Base-by-base conservation (phyloP, 2,888 invertebrate genomes). In the Macrosiphum euphorbiae region DNA sequence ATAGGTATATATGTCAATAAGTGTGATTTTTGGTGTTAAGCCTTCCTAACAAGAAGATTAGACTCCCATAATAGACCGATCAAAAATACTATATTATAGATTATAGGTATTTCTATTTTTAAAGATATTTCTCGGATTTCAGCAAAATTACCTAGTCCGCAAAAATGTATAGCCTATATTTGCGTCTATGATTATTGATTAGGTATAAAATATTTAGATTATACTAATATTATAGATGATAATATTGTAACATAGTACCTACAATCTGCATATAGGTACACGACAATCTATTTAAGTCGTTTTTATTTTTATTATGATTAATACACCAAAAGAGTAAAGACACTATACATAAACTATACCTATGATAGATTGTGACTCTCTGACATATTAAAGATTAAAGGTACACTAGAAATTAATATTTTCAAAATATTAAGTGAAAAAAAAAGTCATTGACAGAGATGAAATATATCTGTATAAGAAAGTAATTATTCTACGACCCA, bases 401-500 rank as follows among this genome's bases (percentile, higher is more conserved):
- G n/a, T 67, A 35, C 16, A 67, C 16, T 35, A 7, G 35, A 67
- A 35, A n/a, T 35, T 16, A 67, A 67, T 67, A 35, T 35, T 67
- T 67, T 2, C 7, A 78, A 78, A 78, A 78, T 35, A 20, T 35
- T 35, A n/a, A 67, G 35, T n/a, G n/a, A 7, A 67, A 67, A 67
- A 67, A 67, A 67, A 35, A 67, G n/a, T 78, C 20, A 78, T 78
- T 35, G 78, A 35, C 20, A 8, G 35, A 20, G 35, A 78, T 78
- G 35, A 35, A 35, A 20, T 55, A 55, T 35, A 78, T 78, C 78
- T 78, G 78, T 78, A 35, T 35, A 35, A 78, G 35, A 78, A 35
- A 78, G 78, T 78, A 78, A 78, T 78, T 78, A 78, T 78, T 35
- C 20, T 78, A 78, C 78, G 35, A 78, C 78, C 35, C 78, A 78